Base-by-base conservation (phyloP, 2,888 invertebrate species). In the Stenoptilia bipunctidactyla region DNA sequence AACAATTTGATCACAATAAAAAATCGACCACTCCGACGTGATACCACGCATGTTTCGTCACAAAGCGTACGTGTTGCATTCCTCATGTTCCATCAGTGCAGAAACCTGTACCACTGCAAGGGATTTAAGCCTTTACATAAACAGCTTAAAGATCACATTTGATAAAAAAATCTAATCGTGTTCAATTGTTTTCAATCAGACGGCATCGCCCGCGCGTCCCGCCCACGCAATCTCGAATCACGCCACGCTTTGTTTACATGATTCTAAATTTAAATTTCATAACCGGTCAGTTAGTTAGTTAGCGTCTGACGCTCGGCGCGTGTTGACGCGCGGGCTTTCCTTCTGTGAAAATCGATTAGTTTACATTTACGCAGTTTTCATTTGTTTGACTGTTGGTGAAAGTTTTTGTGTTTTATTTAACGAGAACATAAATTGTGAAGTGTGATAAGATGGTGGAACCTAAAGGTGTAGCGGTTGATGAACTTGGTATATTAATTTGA, bases 231-330 rank as follows among this genome's bases (percentile, higher is more conserved):
- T 45, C 47, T 12, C 4, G 15, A 15, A 37, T n/a, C 37, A 37
- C 37, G 13, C 27, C 40, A 40, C 40, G 47, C 51, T 53, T 52
- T 55, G 53, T 56, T 56, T 55, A 54, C 56, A 37, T 30, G 41
- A 6, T 5, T 14, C 37, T 15, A 13, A 38, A 40, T 40, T 40
- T 33, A 10, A 15, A 27, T 12, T 4, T 13, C 5, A 13, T 13
- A 2, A 3, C 20, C 4, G 20, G 3, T 20, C 4, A 3, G 20
- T 20, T 20, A 20, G n/a, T 13, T 69, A 76, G 75, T 79, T 46
- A 45, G 42, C 56, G 47, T 49, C 39, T 39, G 48, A 51, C 63
- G 58, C 55, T 59, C 64, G 57, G 43, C 52, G 60, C 53, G 69
- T 38, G 39, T 45, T 49, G 53, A 54, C 68, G 70, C 53, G 61